Percentiles rank a stretch among this genome's conserved stretches.
phyloP scores from a whole-genome alignment of 2,888 invertebrate species.

The Tenthredo livida region DNA sequence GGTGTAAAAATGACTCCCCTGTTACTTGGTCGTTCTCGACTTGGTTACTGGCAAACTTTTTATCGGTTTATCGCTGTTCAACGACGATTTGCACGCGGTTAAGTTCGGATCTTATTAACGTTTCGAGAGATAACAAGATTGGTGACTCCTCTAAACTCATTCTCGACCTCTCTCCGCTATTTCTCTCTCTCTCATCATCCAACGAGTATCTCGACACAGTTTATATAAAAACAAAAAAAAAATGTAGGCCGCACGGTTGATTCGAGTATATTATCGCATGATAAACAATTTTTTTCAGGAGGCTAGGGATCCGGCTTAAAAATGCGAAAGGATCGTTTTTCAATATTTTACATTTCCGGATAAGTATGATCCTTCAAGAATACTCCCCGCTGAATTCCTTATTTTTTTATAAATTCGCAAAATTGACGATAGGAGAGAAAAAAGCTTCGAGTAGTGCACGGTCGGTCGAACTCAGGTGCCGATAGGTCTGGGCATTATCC shows the following conservation, averaged over 20 bases:
- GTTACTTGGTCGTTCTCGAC: conserved; percentile 29
- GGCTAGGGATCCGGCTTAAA: not conserved
- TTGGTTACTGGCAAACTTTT: conserved; percentile 48
- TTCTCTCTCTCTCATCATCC: not conserved
- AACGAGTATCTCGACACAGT: not conserved
- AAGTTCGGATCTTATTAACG: conserved; percentile 49
- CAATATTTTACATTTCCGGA: not conserved
- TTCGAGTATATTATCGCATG: not conserved
- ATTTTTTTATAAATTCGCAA: not conserved
- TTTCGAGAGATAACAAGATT: conserved; percentile 45
- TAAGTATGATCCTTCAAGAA: not conserved
- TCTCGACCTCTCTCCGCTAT: not conserved
- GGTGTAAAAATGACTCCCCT: conserved; percentile 43
- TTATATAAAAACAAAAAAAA: not conserved
- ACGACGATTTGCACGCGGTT: conserved; percentile 50
- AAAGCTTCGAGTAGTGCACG: not conserved
- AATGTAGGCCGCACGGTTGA: not conserved
- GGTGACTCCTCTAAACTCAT: conserved; percentile 42
- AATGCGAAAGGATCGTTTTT: not conserved
- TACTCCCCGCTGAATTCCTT: not conserved
- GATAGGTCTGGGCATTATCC: too few species aligned
- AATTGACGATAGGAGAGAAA: not conserved
- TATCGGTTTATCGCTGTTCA: conserved; percentile 50
- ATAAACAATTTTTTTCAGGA: not conserved
- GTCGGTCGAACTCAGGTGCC: too few species aligned